Evolutionary conservation across 2,888 invertebrate genomes (phyloP).

Genomic region (Steromphala cineraria): DNA sequence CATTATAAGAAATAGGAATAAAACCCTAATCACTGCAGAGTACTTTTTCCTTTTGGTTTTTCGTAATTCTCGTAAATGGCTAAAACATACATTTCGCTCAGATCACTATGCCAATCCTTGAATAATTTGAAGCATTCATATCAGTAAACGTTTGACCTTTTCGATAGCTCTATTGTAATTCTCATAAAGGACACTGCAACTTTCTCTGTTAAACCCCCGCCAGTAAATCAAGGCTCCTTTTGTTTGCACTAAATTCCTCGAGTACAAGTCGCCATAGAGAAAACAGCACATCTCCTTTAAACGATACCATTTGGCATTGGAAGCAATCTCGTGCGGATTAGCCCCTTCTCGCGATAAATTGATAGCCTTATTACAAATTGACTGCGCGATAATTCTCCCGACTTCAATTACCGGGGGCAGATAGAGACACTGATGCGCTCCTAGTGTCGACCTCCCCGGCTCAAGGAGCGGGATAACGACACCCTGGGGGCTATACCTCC

Average conservation of each 20-base stretch:
- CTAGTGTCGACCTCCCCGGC: background rate
- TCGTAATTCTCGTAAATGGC: too few species aligned
- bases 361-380: slow-evolving; percentile 10
- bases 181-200: too few species aligned
- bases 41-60: too few species aligned
- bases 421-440: background rate
- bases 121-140: too few species aligned
- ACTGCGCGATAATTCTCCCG: slow-evolving; percentile 5
- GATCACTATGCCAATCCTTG: too few species aligned
- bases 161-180: too few species aligned
- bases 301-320: background rate
- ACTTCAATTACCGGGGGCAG: background rate
- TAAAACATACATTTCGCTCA: too few species aligned
- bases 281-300: slow-evolving; percentile 6
- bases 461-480: background rate
- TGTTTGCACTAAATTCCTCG: background rate
- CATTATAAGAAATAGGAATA: too few species aligned
- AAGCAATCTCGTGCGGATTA: background rate
- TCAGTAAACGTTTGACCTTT: too few species aligned
- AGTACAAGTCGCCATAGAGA: background rate
- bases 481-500: background rate
- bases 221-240: background rate
- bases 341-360: background rate
- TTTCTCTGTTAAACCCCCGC: background rate
- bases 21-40: too few species aligned